phyloP scores from a whole-genome alignment of 2,797 vertebrate species.

The Lepus townsendii region DNA sequence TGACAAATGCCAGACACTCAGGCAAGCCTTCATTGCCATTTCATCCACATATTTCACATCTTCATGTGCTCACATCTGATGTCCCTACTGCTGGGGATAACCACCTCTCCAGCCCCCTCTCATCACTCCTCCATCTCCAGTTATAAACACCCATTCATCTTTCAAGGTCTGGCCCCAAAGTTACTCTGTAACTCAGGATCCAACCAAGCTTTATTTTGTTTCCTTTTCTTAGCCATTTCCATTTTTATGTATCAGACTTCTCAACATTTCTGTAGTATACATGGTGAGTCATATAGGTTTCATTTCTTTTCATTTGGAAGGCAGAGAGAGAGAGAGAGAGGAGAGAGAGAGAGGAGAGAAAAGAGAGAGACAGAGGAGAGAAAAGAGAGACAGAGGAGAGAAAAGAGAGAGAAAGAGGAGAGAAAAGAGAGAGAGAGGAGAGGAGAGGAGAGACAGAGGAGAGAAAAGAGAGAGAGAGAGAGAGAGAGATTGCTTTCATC shows the following conservation, averaged over 20 bases:
- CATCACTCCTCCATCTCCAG: background rate
- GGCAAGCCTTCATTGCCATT: background rate
- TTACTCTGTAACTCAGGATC: slow-evolving; percentile 46
- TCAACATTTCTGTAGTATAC: background rate
- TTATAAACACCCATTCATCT: background rate
- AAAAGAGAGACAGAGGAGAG: too few species aligned
- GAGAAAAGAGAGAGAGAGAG: too few species aligned
- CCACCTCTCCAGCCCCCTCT: background rate
- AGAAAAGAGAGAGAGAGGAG: too few species aligned
- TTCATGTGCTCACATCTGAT: background rate
- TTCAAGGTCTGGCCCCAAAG: slow-evolving; percentile 8
- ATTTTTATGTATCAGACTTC: slow-evolving; percentile 33
- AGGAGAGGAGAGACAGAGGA: too few species aligned
- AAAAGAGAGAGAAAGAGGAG: too few species aligned
- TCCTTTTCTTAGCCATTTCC: background rate
- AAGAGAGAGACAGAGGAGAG: too few species aligned
- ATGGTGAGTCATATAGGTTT: background rate
- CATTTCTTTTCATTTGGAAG: too few species aligned
- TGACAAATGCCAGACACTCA: background rate
- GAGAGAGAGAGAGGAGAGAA: too few species aligned
- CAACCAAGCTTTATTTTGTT: slow-evolving; percentile 40
- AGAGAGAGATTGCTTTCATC: too few species aligned
- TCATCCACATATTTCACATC: background rate
- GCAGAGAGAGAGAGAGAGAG: too few species aligned
- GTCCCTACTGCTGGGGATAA: background rate